Conservation (phyloP, 2,888 invertebrate genomes). For the Sylvicola cinctus region DNA sequence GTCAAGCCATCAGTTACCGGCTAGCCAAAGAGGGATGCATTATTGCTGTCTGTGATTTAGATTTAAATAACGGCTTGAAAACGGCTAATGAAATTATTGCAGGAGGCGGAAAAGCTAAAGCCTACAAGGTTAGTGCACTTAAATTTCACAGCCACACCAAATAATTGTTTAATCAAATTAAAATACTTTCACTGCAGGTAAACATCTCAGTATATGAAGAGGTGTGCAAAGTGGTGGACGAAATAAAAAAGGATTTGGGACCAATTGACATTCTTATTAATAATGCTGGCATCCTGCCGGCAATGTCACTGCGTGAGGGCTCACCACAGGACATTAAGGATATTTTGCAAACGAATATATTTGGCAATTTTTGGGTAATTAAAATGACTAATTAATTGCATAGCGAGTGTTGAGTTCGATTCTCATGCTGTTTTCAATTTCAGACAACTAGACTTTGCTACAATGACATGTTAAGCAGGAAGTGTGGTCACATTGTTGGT, state of each 20-base stretch:
- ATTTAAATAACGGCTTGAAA: constrained; percentile 20
- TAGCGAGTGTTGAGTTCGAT: no score
- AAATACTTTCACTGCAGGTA: constrained; percentile 10
- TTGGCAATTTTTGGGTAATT: constrained; percentile 26
- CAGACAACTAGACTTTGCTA: constrained; percentile 26
- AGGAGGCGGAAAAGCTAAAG: background rate
- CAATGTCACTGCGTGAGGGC: constrained; percentile 20
- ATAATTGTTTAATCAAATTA: background rate
- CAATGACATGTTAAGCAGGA: constrained; percentile 24
- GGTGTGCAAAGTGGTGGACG: constrained; percentile 17
- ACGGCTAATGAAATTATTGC: constrained; percentile 19
- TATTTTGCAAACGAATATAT: constrained; percentile 26
- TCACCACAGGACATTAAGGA: constrained; percentile 23
- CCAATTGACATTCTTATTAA: constrained; percentile 28
- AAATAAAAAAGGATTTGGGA: constrained; percentile 22
- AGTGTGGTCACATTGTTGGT: constrained; percentile 26
- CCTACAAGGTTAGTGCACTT: background rate
- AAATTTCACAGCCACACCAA: background rate
- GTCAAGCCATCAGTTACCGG: constrained; percentile 23
- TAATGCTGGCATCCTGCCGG: constrained; percentile 26
- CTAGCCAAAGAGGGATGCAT: constrained; percentile 24
- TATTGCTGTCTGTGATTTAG: constrained; percentile 24
- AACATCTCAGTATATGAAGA: constrained; percentile 23
- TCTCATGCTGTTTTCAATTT: no score
- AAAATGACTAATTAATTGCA: no score